Evolutionary conservation across 2,888 invertebrate species (phyloP), one percentile per base, ranked within the genome.

Genomic region (Drosophila robusta): DNA sequence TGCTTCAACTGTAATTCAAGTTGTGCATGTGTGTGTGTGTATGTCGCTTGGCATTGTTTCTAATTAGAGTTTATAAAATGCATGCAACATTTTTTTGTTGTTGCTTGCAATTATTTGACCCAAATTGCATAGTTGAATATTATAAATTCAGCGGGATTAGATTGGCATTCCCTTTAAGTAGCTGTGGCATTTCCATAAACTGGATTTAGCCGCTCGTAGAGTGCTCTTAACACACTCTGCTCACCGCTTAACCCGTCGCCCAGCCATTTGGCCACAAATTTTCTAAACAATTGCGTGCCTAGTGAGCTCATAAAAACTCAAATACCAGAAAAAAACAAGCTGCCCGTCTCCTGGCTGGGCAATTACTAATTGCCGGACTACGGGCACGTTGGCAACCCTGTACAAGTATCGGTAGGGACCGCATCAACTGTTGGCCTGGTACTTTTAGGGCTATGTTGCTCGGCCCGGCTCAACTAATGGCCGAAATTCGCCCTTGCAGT

Each of bases 221-320:
- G 12, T 34, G 7, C 69, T 49, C 34, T 47, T 38, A 63, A 18
- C 32, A 18, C 41, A 32, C 26, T 47, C 26, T 1, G 24, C 24
- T 7, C 2, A 22, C 4, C 12, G 24, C 26, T 39, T 8, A 36
- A 38, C 58, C 39, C 34, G 14, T 4, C 14, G n/a, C 14, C 14
- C 16, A 11, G 9, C 39, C 36, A 16, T 50, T 49, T 60, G 46
- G 11, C 67, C 61, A 61, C 47, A 70, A 69, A 80, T 78, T 78
- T 78, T 78, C 73, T 70, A 67, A 76, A 62, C 78, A 80, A 78
- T 78, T 78, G 76, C 73, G 67, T 80, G 70, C 73, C 65, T 70
- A 80, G 66, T 63, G 58, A 77, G 75, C 67, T 70, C 75, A 64
- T 75, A 70, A 73, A 68, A 78, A 78, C 70, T 70, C 80, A 80